Conservation (phyloP, 2,888 invertebrate species). For the Pterobdella sp. region DNA sequence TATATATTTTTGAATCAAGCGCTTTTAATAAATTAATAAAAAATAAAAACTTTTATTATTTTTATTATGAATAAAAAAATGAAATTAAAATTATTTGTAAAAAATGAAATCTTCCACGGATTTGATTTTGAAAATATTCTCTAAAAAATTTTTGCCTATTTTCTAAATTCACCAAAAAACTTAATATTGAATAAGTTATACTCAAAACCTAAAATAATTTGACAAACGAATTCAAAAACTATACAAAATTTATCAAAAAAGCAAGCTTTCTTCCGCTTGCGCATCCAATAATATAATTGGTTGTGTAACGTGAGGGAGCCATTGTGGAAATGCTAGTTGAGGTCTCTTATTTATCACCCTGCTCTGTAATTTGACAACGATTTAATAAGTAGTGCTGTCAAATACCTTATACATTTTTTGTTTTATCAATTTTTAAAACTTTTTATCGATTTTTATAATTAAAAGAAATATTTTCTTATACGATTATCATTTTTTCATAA, state of each 20-base stretch:
- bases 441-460: slow-evolving; percentile 8
- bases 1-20: no score
- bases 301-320: slow-evolving; percentile 2
- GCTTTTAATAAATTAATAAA: no score
- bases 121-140: no score
- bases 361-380: slow-evolving; percentile 8
- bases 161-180: not conserved
- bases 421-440: slow-evolving; percentile 2
- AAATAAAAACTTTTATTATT: no score
- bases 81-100: no score
- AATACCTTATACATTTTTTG: not conserved
- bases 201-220: not conserved
- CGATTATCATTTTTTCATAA: slow-evolving; percentile 6
- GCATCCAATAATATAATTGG: slow-evolving; percentile 10
- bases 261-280: slow-evolving; percentile 1
- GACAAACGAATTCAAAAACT: not conserved
- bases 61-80: no score
- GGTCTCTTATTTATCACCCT: slow-evolving; percentile 10
- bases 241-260: not conserved
- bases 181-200: not conserved
- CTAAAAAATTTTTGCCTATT: not conserved
- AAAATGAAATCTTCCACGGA: no score
- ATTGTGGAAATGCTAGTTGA: slow-evolving; percentile 11
- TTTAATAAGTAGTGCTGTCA: slow-evolving; percentile 15
- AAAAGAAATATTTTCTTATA: not conserved